A percentile compares a stretch with the other conserved stretches of the same genome.
phyloP scores from a whole-genome alignment of 2,888 invertebrate species.

The Catocala nupta region DNA sequence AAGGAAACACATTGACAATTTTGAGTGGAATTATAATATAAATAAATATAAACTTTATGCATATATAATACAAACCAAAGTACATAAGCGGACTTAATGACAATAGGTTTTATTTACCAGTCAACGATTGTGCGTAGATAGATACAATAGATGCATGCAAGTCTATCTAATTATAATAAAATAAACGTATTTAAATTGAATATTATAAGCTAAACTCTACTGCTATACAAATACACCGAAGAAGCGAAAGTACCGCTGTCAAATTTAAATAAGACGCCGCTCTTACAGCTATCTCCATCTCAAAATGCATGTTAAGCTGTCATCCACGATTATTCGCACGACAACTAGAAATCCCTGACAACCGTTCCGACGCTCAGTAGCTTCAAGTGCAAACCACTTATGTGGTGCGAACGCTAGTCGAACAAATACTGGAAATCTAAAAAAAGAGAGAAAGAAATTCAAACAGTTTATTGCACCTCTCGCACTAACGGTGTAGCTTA shows the following conservation, averaged over 20 bases:
- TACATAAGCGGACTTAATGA: no score
- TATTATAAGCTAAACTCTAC: no score
- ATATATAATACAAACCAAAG: no score
- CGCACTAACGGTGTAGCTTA: not conserved
- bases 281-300: not conserved
- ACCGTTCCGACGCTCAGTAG: not conserved
- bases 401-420: not conserved
- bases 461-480: slow-evolving; percentile 9
- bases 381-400: slow-evolving; percentile 1
- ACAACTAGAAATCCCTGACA: slow-evolving; percentile 1
- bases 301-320: not conserved
- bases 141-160: no score
- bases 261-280: not conserved
- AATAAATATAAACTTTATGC: no score
- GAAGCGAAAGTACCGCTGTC: not conserved
- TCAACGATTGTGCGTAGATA: no score
- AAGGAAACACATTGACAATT: no score
- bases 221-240: no score
- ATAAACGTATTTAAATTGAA: no score
- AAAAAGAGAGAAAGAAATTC: slow-evolving; percentile 1
- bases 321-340: not conserved
- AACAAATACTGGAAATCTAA: not conserved
- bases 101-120: no score
- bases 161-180: no score
- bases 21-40: no score